Evolutionary conservation across 2,797 vertebrate species (phyloP).

Genomic region (Alca torda): DNA sequence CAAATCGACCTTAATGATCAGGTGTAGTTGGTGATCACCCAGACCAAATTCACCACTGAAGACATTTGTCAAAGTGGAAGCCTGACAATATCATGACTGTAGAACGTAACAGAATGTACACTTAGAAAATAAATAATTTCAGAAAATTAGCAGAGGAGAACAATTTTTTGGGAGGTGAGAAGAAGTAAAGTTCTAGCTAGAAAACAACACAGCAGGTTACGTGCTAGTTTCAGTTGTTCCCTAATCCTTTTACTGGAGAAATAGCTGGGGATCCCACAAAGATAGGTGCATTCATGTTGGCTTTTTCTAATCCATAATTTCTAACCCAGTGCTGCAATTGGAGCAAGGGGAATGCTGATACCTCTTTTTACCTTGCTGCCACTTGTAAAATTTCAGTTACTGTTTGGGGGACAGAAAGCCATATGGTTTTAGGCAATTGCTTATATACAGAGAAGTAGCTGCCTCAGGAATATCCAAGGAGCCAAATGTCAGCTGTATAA

Average conservation of each 20-base stretch:
- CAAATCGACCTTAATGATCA: fast-evolving
- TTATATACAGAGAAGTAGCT: not conserved
- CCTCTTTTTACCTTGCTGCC: not conserved
- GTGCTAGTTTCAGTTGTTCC: not conserved
- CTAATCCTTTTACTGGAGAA: not conserved
- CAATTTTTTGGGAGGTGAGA: fast-evolving
- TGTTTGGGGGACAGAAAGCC: not conserved
- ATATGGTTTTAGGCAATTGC: not conserved
- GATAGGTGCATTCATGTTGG: not conserved
- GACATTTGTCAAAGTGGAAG: not conserved
- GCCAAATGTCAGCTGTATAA: not conserved
- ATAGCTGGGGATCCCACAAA: not conserved
- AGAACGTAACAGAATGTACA: not conserved
- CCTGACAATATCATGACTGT: not conserved
- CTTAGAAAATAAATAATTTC: not conserved
- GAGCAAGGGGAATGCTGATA: not conserved
- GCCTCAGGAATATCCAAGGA: not conserved
- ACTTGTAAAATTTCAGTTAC: not conserved
- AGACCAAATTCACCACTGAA: not conserved
- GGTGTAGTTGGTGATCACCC: not conserved
- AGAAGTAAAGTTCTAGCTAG: not conserved
- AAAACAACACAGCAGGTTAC: not conserved
- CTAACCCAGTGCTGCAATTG: not conserved
- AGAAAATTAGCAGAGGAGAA: not conserved
- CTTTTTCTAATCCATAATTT: not conserved